phyloP scores from a whole-genome alignment of 2,113 vertebrate species.

The Chitala chitala region DNA sequence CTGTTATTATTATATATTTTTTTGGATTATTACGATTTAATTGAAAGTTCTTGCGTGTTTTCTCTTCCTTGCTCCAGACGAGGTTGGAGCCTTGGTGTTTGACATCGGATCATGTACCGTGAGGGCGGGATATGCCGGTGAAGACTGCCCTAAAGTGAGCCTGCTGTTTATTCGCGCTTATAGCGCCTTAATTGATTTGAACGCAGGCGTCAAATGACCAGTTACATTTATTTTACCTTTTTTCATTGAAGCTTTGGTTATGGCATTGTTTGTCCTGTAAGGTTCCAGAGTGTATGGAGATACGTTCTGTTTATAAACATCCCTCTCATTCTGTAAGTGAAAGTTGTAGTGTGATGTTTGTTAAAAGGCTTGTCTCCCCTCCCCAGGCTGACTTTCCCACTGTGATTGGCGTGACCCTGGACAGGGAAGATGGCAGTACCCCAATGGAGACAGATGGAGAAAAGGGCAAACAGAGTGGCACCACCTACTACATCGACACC shows the following conservation, averaged over 20 bases:
- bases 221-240: no score
- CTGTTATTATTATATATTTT: no score
- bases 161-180: no score
- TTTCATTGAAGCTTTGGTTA: no score
- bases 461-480: constrained; percentile 86
- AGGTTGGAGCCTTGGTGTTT: constrained; percentile 95
- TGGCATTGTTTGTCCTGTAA: no score
- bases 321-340: background rate
- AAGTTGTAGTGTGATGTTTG: constrained; percentile 8
- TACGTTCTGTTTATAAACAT: no score
- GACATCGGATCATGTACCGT: constrained; percentile 97
- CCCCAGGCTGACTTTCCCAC: constrained; percentile 96
- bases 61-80: constrained; percentile 65
- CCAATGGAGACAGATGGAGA: constrained; percentile 94
- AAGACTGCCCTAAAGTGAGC: constrained; percentile 95
- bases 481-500: constrained; percentile 92
- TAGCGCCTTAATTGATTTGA: no score
- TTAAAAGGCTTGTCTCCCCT: background rate
- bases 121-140: constrained; percentile 94
- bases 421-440: constrained; percentile 89
- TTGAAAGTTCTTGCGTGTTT: no score
- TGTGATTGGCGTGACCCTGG: constrained; percentile 87
- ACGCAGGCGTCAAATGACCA: no score
- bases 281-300: no score
- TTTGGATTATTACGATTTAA: no score